Evolutionary conservation across 2,113 vertebrate species (phyloP).

Genomic region (Trematomus loennbergii): DNA sequence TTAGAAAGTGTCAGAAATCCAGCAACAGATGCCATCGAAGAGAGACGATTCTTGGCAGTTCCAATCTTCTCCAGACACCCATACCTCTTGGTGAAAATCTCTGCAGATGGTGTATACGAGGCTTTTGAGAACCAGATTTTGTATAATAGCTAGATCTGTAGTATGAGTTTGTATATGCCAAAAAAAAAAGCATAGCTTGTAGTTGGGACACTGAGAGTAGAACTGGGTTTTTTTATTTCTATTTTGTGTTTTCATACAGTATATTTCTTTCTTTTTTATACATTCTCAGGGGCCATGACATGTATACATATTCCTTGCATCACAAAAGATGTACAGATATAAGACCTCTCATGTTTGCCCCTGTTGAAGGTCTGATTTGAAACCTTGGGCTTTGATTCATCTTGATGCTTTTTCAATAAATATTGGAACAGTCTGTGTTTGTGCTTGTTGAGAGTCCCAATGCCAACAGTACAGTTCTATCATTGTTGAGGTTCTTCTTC

Average conservation of each 20-base stretch:
- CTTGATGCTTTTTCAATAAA: not conserved
- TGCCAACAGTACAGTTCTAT: not conserved
- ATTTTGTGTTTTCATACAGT: not conserved
- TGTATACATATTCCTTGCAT: not conserved
- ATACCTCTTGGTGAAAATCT: not conserved
- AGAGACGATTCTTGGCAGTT: constrained; percentile 11
- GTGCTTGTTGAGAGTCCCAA: not conserved
- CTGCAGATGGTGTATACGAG: constrained; percentile 40
- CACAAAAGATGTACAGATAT: not conserved
- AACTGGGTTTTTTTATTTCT: not conserved
- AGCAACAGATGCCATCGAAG: constrained; percentile 36
- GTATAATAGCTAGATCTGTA: not conserved
- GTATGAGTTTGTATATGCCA: not conserved
- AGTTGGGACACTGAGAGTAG: not conserved
- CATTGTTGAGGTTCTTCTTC: not conserved
- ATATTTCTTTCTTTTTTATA: not conserved
- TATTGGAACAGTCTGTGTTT: not conserved
- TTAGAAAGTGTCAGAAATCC: constrained; percentile 1
- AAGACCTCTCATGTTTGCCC: too few species aligned
- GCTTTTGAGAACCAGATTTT: constrained; percentile 1
- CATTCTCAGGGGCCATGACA: not conserved
- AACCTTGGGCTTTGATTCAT: not conserved
- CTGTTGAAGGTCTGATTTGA: not conserved
- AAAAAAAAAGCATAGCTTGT: not conserved
- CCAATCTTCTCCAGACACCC: not conserved